Conservation (phyloP, 1,140 invertebrate genomes). For the Pararge aegeria region DNA sequence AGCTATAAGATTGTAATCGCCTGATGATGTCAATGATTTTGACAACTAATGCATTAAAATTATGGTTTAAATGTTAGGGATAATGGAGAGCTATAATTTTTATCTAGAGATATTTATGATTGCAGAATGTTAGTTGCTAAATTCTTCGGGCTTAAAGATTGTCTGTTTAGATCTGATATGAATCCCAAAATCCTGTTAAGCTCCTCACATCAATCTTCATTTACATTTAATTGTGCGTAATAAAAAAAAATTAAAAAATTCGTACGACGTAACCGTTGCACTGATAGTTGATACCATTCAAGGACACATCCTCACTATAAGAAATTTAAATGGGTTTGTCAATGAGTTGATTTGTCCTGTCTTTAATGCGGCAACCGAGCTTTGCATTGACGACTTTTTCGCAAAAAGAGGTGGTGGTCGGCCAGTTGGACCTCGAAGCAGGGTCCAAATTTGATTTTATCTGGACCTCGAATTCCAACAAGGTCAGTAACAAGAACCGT, state of each 20-base stretch:
- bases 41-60: background rate
- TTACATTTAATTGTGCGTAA: background rate
- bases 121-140: background rate
- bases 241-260: conserved; percentile 1
- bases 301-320: too few species aligned
- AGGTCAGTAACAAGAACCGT: too few species aligned
- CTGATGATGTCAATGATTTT: too few species aligned
- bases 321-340: too few species aligned
- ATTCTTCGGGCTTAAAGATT: background rate
- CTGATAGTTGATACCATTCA: conserved; percentile 1
- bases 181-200: background rate
- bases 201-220: background rate
- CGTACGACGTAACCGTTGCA: conserved; percentile 6
- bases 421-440: too few species aligned
- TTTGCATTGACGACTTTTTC: too few species aligned
- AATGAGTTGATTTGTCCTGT: too few species aligned
- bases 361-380: too few species aligned
- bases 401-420: too few species aligned
- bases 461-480: too few species aligned
- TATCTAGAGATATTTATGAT: background rate
- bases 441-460: too few species aligned
- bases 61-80: background rate
- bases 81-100: background rate
- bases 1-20: too few species aligned
- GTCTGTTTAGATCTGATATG: background rate